These are phyloP conservation scores for Drosophila rubida DNA, from an alignment of 2,888 invertebrate species.

Conservation along the genomic window DNA sequence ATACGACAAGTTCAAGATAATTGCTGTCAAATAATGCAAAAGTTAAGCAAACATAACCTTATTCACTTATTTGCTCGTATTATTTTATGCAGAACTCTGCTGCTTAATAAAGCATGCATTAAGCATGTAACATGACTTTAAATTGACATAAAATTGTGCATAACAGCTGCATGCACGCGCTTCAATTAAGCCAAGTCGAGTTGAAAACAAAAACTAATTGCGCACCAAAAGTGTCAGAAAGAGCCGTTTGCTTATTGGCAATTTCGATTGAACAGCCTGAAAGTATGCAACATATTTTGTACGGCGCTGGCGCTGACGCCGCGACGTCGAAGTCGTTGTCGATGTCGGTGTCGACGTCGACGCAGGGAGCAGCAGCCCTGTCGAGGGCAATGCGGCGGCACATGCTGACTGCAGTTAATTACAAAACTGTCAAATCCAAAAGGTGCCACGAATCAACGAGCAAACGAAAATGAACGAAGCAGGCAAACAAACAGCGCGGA, in stretches of 20 bases:
- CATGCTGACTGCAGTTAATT: conserved; percentile 84
- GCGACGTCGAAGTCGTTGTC: conserved; percentile 7
- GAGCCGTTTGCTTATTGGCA: conserved; percentile 60
- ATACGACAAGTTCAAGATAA: no score
- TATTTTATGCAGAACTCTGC: no score
- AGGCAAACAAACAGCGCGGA: conserved; percentile 52
- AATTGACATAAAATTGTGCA: not conserved
- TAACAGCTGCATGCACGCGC: conserved; percentile 10
- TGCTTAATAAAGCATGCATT: no score
- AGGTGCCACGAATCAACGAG: conserved; percentile 78
- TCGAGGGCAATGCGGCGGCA: conserved; percentile 55
- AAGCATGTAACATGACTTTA: no score
- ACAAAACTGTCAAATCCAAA: conserved; percentile 85
- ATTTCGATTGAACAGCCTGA: conserved; percentile 60
- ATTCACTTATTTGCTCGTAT: no score
- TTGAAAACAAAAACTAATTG: conserved; percentile 65
- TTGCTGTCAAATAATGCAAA: no score
- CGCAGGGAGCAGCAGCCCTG: conserved; percentile 8
- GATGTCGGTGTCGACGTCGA: conserved; percentile 13
- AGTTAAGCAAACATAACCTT: no score
- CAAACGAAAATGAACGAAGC: conserved; percentile 59
- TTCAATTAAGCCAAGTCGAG: conserved; percentile 20
- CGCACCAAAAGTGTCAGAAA: conserved; percentile 60
- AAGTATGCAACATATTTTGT: conserved; percentile 74
- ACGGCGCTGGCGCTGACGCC: conserved; percentile 3